Base-by-base conservation (phyloP, 2,113 vertebrate species). In the Gavialis gangeticus region DNA sequence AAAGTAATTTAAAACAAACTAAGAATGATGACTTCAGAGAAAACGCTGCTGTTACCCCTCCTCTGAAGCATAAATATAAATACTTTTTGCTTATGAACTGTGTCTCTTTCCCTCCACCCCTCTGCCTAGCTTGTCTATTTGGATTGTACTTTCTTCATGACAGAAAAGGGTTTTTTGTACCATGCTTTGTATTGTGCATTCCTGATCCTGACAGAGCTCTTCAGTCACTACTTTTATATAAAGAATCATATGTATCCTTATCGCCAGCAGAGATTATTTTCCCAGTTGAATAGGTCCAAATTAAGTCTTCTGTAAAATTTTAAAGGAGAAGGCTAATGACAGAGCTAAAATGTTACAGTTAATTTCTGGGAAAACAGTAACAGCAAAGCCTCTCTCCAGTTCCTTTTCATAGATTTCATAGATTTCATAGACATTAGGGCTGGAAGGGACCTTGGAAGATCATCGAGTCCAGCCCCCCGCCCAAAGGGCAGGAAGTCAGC, bases 291-390 rank as follows among this genome's bases (percentile, higher is more conserved):
- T 71, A 27, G 9, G 80, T 84, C 94, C 64, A 1, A 64, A 88
- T 24, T 59, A 6, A 75, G 75, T 92, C 86, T 91, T 79, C 79
- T 86, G 76, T 71, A 80, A 96, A 92, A 79, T 4, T 59, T 19
- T 19, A 64, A n/a, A 88, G 77, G 8, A 2, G 22, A 37, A 24
- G 21, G 22, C 34, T 34, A 46, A 13, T 46, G 69, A 73, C 30
- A 12, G 22, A 73, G 69, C 13, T 22, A 73, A 24, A 30, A 73
- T 73, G 34, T 71, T 46, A 46, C 34, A 46, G 5, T 46, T 46
- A 24, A 30, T 73, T 14, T 46, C 21, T 37, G 69, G 21, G 46
- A 73, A 37, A 67, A 75, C 84, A 84, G 46, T 46, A 85, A 75
- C 13, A 18, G 12, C 1, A 66, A 88, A 78, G 16, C 54, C 9